Conservation (phyloP, 2,797 vertebrate species). For the Myotis myotis region DNA sequence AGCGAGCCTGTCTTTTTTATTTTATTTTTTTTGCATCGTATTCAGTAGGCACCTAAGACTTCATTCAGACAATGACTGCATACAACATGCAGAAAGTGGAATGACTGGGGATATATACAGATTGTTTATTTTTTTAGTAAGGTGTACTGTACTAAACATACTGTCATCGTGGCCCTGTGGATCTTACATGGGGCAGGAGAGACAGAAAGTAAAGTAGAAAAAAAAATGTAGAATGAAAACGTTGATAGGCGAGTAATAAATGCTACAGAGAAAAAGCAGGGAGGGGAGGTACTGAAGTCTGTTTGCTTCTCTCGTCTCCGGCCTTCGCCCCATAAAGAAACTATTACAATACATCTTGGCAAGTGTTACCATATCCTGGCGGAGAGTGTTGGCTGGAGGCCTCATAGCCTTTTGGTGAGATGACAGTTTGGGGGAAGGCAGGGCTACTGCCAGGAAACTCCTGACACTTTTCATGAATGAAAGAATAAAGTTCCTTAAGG, state of each 20-base stretch:
- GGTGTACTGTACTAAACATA: neutral
- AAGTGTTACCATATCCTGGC: neutral
- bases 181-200: neutral
- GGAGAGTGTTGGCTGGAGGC: neutral
- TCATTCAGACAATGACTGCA: neutral
- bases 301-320: neutral
- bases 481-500: neutral
- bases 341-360: neutral
- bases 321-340: neutral
- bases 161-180: neutral
- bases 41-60: neutral
- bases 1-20: neutral
- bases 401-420: neutral
- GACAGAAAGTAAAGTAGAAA: neutral
- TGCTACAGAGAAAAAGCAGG: neutral
- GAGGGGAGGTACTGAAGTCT: neutral
- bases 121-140: neutral
- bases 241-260: neutral
- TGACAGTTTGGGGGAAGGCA: neutral
- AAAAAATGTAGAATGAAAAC: neutral
- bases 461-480: neutral
- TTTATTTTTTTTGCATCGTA: neutral
- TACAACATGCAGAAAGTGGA: neutral
- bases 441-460: neutral
- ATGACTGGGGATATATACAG: neutral